Conservation (phyloP, 2,797 vertebrate species). For the Chelonia mydas region DNA sequence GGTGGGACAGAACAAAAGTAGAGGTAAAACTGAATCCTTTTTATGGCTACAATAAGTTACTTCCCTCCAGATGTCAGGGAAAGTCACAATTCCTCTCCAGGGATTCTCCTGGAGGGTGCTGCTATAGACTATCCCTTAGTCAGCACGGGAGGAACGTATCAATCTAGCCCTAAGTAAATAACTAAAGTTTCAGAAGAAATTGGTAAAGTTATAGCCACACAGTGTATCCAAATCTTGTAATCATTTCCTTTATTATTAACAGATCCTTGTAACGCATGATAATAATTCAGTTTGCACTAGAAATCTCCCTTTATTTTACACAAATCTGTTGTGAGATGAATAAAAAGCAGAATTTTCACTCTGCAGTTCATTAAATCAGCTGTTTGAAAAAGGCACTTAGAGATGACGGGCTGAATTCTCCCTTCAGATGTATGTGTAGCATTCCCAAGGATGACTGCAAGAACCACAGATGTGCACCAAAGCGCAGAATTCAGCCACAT, state of each 20-base stretch:
- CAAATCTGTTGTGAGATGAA: not conserved
- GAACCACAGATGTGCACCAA: not conserved
- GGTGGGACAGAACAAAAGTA: not conserved
- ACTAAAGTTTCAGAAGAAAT: not conserved
- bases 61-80: not conserved
- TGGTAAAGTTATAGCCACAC: not conserved
- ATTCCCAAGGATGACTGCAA: not conserved
- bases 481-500: not conserved
- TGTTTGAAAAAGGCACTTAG: not conserved
- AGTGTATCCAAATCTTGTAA: not conserved
- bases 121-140: not conserved
- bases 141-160: not conserved
- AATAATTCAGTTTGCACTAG: not conserved
- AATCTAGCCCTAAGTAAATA: not conserved
- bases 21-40: not conserved
- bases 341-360: not conserved
- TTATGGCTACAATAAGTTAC: not conserved
- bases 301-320: not conserved
- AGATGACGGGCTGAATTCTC: not conserved
- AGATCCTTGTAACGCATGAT: not conserved
- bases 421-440: not conserved
- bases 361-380: not conserved
- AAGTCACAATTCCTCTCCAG: not conserved
- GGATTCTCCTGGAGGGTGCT: not conserved
- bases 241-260: conserved; percentile 10